Conservation (phyloP, 2,113 vertebrate genomes). For the Hiodon alosoides region DNA sequence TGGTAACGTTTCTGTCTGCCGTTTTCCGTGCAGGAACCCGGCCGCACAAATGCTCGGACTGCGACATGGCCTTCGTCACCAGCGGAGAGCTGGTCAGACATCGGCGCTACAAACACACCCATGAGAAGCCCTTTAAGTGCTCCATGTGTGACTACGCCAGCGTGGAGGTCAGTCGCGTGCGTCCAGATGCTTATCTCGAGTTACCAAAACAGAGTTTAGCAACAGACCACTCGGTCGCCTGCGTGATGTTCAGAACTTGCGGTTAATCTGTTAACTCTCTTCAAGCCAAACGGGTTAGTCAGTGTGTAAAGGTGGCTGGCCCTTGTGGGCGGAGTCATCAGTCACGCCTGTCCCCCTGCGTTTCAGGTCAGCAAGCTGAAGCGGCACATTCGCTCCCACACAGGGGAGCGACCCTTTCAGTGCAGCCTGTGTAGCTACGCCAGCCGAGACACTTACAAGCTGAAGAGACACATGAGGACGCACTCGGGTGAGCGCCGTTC, state of each 20-base stretch:
- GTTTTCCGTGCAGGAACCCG: conserved; percentile 74
- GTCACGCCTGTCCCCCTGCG: conserved; percentile 16
- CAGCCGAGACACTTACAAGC: conserved; percentile 96
- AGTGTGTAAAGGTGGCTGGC: not conserved
- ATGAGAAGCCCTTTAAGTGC: conserved; percentile 98
- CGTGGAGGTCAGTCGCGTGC: conserved; percentile 56
- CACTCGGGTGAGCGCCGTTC: conserved; percentile 90
- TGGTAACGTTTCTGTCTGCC: conserved; percentile 2
- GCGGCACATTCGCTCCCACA: conserved; percentile 95
- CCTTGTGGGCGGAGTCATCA: not conserved
- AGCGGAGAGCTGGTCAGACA: conserved; percentile 94
- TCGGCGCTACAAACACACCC: conserved; percentile 96
- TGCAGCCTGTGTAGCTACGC: conserved; percentile 97
- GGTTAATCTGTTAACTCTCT: no score
- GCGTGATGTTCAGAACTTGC: not conserved
- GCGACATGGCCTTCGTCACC: conserved; percentile 97
- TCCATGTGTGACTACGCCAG: conserved; percentile 98
- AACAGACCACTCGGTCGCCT: no score
- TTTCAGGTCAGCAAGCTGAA: conserved; percentile 94
- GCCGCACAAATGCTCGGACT: conserved; percentile 95
- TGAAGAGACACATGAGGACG: conserved; percentile 98
- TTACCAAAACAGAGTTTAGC: not conserved
- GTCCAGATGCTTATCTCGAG: not conserved
- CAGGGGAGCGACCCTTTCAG: conserved; percentile 94
- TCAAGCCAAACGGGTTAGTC: no score